These are phyloP conservation scores for Tetraneura akinire DNA, from an alignment of 1,140 invertebrate genomes.

Conservation along the genomic window DNA sequence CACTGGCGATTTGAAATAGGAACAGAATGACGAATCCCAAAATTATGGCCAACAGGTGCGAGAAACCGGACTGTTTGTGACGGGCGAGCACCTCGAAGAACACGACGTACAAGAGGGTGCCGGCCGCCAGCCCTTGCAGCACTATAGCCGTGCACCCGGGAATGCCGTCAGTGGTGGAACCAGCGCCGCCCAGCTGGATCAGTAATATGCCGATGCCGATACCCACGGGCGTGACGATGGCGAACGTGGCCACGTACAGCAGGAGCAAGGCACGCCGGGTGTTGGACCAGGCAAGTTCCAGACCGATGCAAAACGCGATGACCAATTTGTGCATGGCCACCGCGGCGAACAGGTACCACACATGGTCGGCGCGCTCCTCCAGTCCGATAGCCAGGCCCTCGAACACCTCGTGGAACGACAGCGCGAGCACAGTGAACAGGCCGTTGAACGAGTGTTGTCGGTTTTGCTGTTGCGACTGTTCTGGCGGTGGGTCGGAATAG, in stretches of 20 bases:
- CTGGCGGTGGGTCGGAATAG: constrained; percentile 1
- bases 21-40: constrained; percentile 78
- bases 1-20: constrained; percentile 72
- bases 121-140: constrained; percentile 81
- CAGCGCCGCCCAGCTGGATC: constrained; percentile 58
- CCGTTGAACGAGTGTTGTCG: constrained; percentile 63
- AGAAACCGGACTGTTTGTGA: constrained; percentile 70
- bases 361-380: constrained; percentile 65
- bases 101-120: constrained; percentile 85
- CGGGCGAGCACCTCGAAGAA: constrained; percentile 87
- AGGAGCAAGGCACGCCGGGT: constrained; percentile 65
- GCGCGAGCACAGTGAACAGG: constrained; percentile 70
- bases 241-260: constrained; percentile 65
- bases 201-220: constrained; percentile 66
- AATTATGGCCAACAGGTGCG: constrained; percentile 71
- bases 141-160: constrained; percentile 59
- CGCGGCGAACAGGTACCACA: constrained; percentile 71
- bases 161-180: constrained; percentile 35
- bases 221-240: constrained; percentile 72
- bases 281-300: constrained; percentile 69
- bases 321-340: constrained; percentile 76
- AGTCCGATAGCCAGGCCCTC: constrained; percentile 81
- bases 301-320: constrained; percentile 71
- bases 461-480: background rate
- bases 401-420: constrained; percentile 80